Evolutionary conservation across 2,797 vertebrate species (phyloP).

Genomic region (Acridotheres tristis): DNA sequence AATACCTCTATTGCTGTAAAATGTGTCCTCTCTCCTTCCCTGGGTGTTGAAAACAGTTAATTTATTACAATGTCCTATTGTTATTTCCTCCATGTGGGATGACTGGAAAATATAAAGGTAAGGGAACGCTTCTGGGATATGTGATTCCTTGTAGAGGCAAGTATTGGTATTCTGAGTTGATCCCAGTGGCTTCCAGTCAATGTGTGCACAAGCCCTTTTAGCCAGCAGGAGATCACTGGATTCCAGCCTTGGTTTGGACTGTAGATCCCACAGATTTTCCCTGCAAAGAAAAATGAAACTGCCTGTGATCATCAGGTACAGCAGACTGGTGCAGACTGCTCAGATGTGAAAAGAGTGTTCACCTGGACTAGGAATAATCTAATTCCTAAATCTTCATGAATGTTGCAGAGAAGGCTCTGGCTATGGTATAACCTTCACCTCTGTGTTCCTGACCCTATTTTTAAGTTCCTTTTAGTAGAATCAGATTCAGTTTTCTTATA

Average conservation of each 20-base stretch:
- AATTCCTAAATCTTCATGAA: not conserved
- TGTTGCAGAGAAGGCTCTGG: not conserved
- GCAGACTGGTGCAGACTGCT: not conserved
- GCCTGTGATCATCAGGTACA: not conserved
- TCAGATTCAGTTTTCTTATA: not conserved
- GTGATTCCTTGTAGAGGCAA: not conserved
- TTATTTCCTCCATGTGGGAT: not conserved
- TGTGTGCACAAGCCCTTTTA: not conserved
- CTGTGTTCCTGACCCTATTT: not conserved
- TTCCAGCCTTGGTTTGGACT: not conserved
- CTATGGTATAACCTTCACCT: not conserved
- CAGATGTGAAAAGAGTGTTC: not conserved
- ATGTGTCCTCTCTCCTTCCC: slow-evolving; percentile 20
- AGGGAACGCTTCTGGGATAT: not conserved
- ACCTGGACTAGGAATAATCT: not conserved
- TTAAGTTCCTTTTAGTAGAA: slow-evolving; percentile 26
- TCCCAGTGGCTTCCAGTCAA: not conserved
- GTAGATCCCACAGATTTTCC: not conserved
- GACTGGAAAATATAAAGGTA: slow-evolving; percentile 26
- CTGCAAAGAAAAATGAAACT: not conserved
- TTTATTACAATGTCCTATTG: slow-evolving; percentile 34
- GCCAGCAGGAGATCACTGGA: not conserved
- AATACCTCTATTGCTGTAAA: slow-evolving; percentile 66
- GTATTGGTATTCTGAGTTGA: not conserved
- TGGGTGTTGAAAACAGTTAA: slow-evolving; percentile 41